These are phyloP conservation scores for Neodontobutis hainanensis DNA, from an alignment of 2,113 vertebrate genomes.

Conservation along the genomic window DNA sequence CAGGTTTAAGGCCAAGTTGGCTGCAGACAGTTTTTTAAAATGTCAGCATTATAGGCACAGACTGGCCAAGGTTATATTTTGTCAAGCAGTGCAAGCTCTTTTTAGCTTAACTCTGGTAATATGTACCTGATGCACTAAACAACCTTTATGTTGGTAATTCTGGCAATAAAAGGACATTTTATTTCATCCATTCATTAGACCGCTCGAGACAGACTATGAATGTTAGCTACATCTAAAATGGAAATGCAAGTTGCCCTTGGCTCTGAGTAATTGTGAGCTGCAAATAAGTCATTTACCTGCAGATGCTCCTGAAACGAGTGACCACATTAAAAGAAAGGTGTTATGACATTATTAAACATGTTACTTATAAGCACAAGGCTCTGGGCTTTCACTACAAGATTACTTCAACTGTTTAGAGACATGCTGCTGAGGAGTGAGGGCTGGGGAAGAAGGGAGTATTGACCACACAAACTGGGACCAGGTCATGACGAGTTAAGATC, in stretches of 20 bases:
- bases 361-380: conserved; percentile 56
- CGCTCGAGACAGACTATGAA: conserved; percentile 4
- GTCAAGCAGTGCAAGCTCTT: conserved; percentile 30
- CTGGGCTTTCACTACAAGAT: conserved; percentile 18
- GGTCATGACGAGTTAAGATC: too few species aligned
- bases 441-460: too few species aligned
- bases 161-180: neutral
- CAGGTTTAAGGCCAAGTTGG: neutral
- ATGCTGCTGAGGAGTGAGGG: conserved; percentile 8
- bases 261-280: conserved; percentile 35
- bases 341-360: conserved; percentile 59
- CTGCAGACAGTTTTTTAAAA: neutral
- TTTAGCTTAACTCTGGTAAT: conserved; percentile 13
- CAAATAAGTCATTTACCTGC: conserved; percentile 38
- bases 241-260: conserved; percentile 27
- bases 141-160: neutral
- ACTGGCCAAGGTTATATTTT: conserved; percentile 15
- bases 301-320: conserved; percentile 50
- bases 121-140: too few species aligned
- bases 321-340: conserved; percentile 53
- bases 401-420: conserved; percentile 20
- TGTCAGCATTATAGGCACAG: conserved; percentile 24
- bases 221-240: conserved; percentile 30
- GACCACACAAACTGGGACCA: too few species aligned
- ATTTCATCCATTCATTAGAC: neutral